Base-by-base conservation (phyloP, 23 tunicate species). In the Styela plicata region DNA sequence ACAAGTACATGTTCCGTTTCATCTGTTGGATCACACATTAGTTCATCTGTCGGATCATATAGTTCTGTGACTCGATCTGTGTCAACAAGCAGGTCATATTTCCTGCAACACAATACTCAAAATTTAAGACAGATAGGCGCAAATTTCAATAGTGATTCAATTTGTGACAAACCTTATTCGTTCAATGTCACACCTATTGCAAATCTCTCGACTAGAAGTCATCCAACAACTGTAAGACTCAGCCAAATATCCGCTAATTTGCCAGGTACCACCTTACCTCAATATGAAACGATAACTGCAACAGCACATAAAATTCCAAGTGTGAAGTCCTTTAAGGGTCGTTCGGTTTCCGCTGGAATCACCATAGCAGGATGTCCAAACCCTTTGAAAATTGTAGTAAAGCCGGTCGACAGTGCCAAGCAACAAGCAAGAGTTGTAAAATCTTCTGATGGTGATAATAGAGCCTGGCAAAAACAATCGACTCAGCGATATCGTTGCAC, bases 321-420 rank as follows among this genome's bases (percentile, higher is more conserved):
- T 67, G 31, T 29, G 31, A 67, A 67, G 31, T 67, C 71, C 19
- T 29, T 16, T 24, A 67, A 25, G 24, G 31, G 31, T 16, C 19
- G 2, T 13, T 27, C 22, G 22, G 71, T 67, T 29, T 25, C 71
- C 16, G 22, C 31, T 29, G 71, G 31, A 67, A 67, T 67, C 19
- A 27, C 71, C 13, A 44, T 44, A 5, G 57, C 7, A 5, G 57
- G 57, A 5, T 44, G 57, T 13, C 57, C 57, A 44, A 76, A 76
- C 31, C 81, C 81, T 18, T 23, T 76, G 64, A 76, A 76, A 27
- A 76, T 76, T 0, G 81, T 76, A 17, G 66, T 76, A 26, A 76
- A 76, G 67, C 81, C 52, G 13, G 81, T 76, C 7, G 81, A 53
- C 27, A 76, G 66, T 44, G 81, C 81, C 7, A 76, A 76, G 65